Evolutionary conservation across 1,140 invertebrate species (phyloP), one percentile per base, ranked within the genome.

Genomic region (Cepaea nemoralis): DNA sequence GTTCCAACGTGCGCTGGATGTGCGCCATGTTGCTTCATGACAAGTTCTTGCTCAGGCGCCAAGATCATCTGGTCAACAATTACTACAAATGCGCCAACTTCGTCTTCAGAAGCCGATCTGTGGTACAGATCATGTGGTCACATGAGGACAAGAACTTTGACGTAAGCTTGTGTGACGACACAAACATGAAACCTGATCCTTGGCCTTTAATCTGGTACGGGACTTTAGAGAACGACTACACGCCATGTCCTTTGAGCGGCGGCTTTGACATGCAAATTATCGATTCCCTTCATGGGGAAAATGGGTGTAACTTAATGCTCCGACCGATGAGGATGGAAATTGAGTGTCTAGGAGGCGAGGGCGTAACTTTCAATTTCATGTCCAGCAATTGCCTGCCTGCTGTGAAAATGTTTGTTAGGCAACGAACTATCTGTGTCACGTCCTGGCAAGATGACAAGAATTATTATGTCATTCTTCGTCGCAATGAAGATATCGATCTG

Each of bases 321-420:
- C 33, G 86, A 22, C 87, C 87, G 12, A 88, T 88, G 87, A 75
- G 86, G 50, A 74, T 88, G 66, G 87, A 88, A 73, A 83, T 82
- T 55, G 87, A 88, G 74, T 88, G 87, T 59, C 67, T 85, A 8
- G 83, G 69, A 14, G 87, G 87, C 2, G 87, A 88, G 76, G 87
- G 87, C 2, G 79, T 86, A 5, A 82, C 70, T 10, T 87, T 88
- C 77, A 79, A 88, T 55, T 88, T 84, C 63, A 81, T 85, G 24
- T 74, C 83, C 10, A 31, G 79, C 16, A 82, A 78, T 24, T 88
- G 87, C 59, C 63, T 84, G 6, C 83, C 84, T 14, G 78, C 73
- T 24, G 37, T 84, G 1, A 75, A 82, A 5, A 86, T 86, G 85
- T 77, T 71, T 31, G 82, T 83, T n/a, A 50, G 37, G 22, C 84